These are phyloP conservation scores for Euspilapteryx auroguttella DNA, from an alignment of 2,888 invertebrate species.

Conservation along the genomic window DNA sequence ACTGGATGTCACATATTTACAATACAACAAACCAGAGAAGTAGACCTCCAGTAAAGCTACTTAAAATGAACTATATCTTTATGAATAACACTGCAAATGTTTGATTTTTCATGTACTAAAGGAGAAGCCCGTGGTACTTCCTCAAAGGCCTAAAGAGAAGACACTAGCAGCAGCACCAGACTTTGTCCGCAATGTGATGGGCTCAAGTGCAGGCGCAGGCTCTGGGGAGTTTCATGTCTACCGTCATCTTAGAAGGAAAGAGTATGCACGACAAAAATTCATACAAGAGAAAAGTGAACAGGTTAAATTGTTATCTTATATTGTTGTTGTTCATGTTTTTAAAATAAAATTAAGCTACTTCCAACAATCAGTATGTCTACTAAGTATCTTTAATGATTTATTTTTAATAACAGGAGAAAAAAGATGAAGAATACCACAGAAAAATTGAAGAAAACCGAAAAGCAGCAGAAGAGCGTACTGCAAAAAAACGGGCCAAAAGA, in stretches of 20 bases:
- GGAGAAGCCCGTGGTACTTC: slow-evolving; percentile 89
- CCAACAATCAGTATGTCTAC: too few relatives aligned
- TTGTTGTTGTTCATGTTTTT: too few relatives aligned
- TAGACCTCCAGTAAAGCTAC: too few relatives aligned
- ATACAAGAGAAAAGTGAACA: slow-evolving; percentile 87
- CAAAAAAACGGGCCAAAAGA: slow-evolving; percentile 90
- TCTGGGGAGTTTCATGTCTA: slow-evolving; percentile 99
- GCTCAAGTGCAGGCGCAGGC: slow-evolving; percentile 99
- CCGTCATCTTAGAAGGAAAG: slow-evolving; percentile 90
- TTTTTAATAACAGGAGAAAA: slow-evolving; percentile 79
- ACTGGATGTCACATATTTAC: too few relatives aligned
- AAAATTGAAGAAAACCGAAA: slow-evolving; percentile 77
- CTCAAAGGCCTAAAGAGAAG: slow-evolving; percentile 78
- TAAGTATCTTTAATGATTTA: too few relatives aligned
- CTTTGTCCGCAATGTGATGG: slow-evolving; percentile 98
- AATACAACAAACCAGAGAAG: too few relatives aligned
- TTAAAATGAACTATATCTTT: too few relatives aligned
- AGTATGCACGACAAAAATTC: slow-evolving; percentile 93
- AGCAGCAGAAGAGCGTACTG: slow-evolving; percentile 78
- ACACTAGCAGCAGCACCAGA: slow-evolving; percentile 81
- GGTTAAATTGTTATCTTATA: slow-evolving; percentile 54
- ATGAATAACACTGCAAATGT: too few relatives aligned
- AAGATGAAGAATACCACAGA: slow-evolving; percentile 79
- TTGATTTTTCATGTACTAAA: too few relatives aligned
- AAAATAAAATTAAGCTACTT: too few relatives aligned